Base-by-base conservation (phyloP, 1,140 invertebrate species). In the Hyposmocoma kahamanoa region DNA sequence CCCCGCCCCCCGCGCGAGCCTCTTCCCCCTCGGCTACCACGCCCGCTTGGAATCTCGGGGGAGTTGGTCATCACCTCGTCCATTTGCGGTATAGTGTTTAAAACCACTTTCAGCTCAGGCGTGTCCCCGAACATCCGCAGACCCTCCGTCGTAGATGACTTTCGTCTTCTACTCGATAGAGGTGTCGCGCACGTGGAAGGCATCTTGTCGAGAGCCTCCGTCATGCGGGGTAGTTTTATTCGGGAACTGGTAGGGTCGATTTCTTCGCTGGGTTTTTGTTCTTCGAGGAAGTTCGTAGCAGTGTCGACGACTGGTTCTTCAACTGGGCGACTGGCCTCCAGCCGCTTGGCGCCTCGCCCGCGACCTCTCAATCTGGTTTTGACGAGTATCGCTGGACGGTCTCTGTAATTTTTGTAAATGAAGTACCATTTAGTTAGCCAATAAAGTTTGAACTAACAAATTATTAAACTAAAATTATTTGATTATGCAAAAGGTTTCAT, bases 281-380 rank as follows among this genome's bases (percentile, higher is more conserved):
- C 75, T 9, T 50, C 36, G 32, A 56, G 60, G 45, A 64, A 60
- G 10, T 67, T 68, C 15, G 68, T 67, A 1, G 60, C 62, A 0
- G 51, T 53, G n/a, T 72, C 68, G 0, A 61, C 59, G 0, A 56
- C 50, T 0, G 46, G 39, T 34, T 53, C 17, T 43, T 32, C 41
- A 39, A 22, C 52, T 59, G 13, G 48, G 50, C 46, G 18, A 17
- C 46, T 21, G 11, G 56, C 22, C 22, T 38, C 50, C 67, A 0
- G 59, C 30, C 75, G 61, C 22, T 70, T 62, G 1, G 48, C 30
- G 8, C 73, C 73, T 9, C 74, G 53, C 0, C 71, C 70, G 1
- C 84, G 72, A 2, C 84, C 84, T 48, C 84, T 64, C 1, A 82
- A 81, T 48, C 85, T 62, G 0, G 83, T 81, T 28, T 81, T 84